phyloP scores from a whole-genome alignment of 2,113 vertebrate species.

The Onychorhynchus coronatus region DNA sequence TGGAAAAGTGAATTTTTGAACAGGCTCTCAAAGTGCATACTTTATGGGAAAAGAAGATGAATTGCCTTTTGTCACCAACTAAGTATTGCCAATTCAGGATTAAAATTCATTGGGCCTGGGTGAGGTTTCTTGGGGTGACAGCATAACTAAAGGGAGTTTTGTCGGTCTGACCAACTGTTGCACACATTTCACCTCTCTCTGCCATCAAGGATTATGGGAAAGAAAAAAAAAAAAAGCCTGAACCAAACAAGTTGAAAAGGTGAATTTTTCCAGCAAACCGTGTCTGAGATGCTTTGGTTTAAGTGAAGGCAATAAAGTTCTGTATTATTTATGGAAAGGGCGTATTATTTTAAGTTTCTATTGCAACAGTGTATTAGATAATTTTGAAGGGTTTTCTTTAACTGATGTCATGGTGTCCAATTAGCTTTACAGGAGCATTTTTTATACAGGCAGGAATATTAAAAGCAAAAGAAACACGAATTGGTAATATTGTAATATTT shows the following conservation, averaged over 20 bases:
- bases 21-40: fast-evolving
- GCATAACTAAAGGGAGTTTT: not conserved
- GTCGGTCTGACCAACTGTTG: not conserved
- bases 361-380: not conserved
- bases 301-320: not conserved
- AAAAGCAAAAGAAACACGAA: not conserved
- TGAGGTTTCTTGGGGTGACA: not conserved
- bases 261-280: not conserved
- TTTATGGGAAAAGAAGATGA: not conserved
- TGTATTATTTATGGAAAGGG: not conserved
- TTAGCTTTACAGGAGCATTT: not conserved
- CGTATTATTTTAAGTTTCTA: not conserved
- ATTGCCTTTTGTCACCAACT: not conserved
- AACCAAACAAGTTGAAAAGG: not conserved
- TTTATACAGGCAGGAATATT: not conserved
- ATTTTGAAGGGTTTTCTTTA: not conserved
- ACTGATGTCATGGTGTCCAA: not conserved
- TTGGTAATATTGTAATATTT: not conserved
- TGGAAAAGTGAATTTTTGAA: slow-evolving; percentile 10
- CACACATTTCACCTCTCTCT: fast-evolving
- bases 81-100: not conserved
- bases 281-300: not conserved
- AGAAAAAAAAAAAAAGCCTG: not conserved
- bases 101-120: not conserved
- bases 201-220: not conserved